These are phyloP conservation scores for Cabera pusaria DNA, from an alignment of 2,888 invertebrate genomes.

Conservation along the genomic window DNA sequence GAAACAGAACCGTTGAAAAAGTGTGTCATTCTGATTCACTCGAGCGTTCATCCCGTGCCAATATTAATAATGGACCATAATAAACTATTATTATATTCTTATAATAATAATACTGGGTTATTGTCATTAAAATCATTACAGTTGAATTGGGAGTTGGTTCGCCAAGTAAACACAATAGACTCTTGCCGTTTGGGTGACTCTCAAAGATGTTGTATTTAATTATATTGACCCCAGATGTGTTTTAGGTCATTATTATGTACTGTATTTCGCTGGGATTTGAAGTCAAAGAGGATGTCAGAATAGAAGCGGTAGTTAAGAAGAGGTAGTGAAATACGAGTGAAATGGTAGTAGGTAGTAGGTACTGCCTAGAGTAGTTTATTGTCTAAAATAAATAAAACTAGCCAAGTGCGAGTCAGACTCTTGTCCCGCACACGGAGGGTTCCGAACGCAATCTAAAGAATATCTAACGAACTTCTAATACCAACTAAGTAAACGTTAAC, in stretches of 20 bases:
- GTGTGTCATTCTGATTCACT: slow-evolving; percentile 71
- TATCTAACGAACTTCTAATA: too few species aligned
- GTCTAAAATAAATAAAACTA: too few species aligned
- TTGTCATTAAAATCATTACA: slow-evolving; percentile 73
- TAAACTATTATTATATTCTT: slow-evolving; percentile 51
- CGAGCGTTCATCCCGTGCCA: slow-evolving; percentile 75
- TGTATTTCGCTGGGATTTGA: slow-evolving; percentile 39
- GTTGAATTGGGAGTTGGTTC: slow-evolving; percentile 49
- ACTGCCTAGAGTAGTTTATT: too few species aligned
- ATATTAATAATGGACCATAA: slow-evolving; percentile 65
- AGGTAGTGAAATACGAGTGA: too few species aligned
- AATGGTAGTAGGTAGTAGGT: too few species aligned
- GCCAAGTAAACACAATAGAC: slow-evolving; percentile 72
- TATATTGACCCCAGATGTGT: slow-evolving; percentile 70
- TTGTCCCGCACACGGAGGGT: too few species aligned
- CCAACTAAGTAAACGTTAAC: too few species aligned
- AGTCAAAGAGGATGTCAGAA: too few species aligned
- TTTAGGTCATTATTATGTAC: slow-evolving; percentile 61
- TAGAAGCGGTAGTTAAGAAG: too few species aligned
- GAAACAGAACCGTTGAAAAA: slow-evolving; percentile 58
- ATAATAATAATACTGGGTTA: slow-evolving; percentile 71
- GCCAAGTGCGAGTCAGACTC: too few species aligned
- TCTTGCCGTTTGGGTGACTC: slow-evolving; percentile 74
- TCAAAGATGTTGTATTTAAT: slow-evolving; percentile 75
- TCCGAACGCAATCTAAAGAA: too few species aligned